A percentile compares a stretch with the other conserved stretches of the same genome.
phyloP scores from a whole-genome alignment of 2,113 vertebrate species.

The Odocoileus virginianus region DNA sequence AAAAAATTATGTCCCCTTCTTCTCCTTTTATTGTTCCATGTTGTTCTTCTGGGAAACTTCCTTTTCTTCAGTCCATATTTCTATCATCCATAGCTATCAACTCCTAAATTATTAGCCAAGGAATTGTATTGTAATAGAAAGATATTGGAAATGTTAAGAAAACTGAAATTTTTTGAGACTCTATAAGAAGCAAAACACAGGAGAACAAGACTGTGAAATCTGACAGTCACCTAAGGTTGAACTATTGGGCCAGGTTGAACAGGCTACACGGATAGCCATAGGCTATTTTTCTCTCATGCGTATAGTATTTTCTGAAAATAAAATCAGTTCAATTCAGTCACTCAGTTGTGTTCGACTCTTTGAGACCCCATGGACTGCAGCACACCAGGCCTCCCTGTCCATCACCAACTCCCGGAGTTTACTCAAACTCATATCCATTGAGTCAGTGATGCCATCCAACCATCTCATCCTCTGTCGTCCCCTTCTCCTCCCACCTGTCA shows the following conservation, averaged over 20 bases:
- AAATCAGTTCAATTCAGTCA: background rate
- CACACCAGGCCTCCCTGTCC: background rate
- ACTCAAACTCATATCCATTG: background rate
- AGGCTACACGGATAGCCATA: background rate
- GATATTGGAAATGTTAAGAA: background rate
- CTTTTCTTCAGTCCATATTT: background rate
- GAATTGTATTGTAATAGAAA: background rate
- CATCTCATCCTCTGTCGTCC: background rate
- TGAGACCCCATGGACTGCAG: background rate
- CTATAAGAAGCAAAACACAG: background rate
- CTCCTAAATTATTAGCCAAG: background rate
- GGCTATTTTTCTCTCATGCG: background rate
- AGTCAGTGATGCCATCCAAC: background rate
- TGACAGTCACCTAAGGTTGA: background rate
- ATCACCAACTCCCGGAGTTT: background rate
- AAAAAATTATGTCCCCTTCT: background rate
- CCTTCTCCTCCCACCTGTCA: fast-evolving
- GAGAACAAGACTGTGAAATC: background rate
- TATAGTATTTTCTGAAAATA: background rate
- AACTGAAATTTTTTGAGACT: background rate
- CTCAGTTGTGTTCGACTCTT: background rate
- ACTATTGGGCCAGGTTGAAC: background rate
- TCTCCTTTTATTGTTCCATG: background rate
- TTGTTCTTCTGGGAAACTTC: background rate
- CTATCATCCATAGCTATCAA: background rate